phyloP scores from a whole-genome alignment of 1,140 invertebrate species.

The Adelges cooleyi region DNA sequence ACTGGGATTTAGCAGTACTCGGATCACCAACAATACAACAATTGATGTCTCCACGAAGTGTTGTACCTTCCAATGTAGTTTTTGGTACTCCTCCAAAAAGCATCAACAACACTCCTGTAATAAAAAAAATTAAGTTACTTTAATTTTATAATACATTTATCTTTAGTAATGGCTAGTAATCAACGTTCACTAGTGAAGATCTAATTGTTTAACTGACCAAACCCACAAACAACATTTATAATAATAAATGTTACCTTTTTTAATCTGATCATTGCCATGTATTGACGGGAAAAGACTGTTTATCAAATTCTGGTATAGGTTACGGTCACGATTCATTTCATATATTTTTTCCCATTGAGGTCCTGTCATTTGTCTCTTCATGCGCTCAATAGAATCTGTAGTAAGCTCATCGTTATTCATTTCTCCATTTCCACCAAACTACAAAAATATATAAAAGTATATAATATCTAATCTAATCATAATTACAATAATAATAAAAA shows the following conservation, averaged over 20 bases:
- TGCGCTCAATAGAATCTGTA: constrained; percentile 18
- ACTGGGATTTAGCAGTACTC: constrained; percentile 95
- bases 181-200: no score
- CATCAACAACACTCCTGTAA: constrained; percentile 73
- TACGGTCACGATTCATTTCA: constrained; percentile 90
- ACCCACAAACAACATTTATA: no score
- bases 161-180: no score
- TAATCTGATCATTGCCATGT: constrained; percentile 97
- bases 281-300: constrained; percentile 91
- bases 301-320: constrained; percentile 85
- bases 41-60: constrained; percentile 91
- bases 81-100: constrained; percentile 96
- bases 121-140: constrained; percentile 1
- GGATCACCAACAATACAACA: constrained; percentile 98
- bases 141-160: no score
- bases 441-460: constrained; percentile 29
- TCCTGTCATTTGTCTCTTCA: constrained; percentile 89
- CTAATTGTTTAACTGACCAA: no score
- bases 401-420: constrained; percentile 76
- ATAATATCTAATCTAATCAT: neutral
- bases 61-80: constrained; percentile 77
- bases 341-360: constrained; percentile 93
- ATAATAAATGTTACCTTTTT: constrained; percentile 58
- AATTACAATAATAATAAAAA: neutral
- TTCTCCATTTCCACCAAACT: constrained; percentile 67